Evolutionary conservation across 2,797 vertebrate genomes (phyloP).

Genomic region (Microctenopoma lineatum): DNA sequence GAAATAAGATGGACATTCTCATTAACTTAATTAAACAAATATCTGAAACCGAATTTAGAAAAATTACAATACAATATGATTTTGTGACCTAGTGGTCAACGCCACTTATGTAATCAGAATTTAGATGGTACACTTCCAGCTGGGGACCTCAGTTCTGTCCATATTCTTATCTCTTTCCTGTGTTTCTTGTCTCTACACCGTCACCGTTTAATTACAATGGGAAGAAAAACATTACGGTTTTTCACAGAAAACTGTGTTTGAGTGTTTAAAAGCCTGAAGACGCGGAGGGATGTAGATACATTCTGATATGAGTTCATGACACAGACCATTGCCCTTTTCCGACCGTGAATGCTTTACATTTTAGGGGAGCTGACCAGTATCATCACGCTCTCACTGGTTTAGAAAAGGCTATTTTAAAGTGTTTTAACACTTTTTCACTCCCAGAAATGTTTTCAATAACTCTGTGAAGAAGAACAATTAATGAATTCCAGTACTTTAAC

Average conservation of each 20-base stretch:
- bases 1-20: slow-evolving; percentile 6
- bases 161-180: too few species aligned
- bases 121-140: too few species aligned
- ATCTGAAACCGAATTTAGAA: neutral
- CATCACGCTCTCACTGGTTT: neutral
- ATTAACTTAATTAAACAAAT: neutral
- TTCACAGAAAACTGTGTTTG: neutral
- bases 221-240: neutral
- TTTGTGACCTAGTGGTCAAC: too few species aligned
- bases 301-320: slow-evolving; percentile 16
- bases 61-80: too few species aligned
- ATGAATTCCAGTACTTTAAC: slow-evolving; percentile 2
- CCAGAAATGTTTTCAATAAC: slow-evolving; percentile 39
- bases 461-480: slow-evolving; percentile 27
- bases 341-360: slow-evolving; percentile 12
- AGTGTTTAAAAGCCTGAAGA: slow-evolving; percentile 1
- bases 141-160: too few species aligned
- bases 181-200: too few species aligned
- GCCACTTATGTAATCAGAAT: too few species aligned
- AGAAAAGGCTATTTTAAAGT: slow-evolving; percentile 21
- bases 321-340: slow-evolving; percentile 4
- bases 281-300: neutral
- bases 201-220: too few species aligned
- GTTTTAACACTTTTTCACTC: slow-evolving; percentile 12
- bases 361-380: slow-evolving; percentile 9